A percentile compares a stretch with the other conserved stretches of the same genome.
phyloP scores from a whole-genome alignment of 2,797 vertebrate genomes.

The Galaxias olidus region DNA sequence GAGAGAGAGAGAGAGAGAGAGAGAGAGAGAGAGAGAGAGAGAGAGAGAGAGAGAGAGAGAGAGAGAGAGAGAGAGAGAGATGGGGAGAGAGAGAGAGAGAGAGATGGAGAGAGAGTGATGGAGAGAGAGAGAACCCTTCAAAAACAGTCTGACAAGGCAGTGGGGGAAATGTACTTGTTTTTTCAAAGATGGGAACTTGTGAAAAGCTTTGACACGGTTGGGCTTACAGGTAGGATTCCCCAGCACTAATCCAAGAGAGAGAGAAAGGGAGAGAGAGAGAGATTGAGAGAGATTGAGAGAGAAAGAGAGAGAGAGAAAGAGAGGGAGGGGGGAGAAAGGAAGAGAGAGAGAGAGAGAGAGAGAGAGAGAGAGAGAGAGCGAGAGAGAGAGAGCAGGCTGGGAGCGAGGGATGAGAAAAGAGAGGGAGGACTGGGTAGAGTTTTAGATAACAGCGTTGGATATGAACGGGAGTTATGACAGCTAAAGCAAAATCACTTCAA shows the following conservation, averaged over 20 bases:
- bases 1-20: no score
- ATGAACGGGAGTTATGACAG: no score
- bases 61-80: no score
- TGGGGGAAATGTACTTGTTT: constrained; percentile 16
- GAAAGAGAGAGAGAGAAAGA: background rate
- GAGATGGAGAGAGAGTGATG: no score
- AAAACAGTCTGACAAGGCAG: constrained; percentile 26
- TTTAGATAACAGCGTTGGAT: background rate
- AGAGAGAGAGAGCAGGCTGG: no score
- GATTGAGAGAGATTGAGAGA: background rate
- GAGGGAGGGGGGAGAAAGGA: background rate
- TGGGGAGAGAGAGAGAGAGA: no score
- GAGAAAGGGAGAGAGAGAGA: constrained; percentile 21
- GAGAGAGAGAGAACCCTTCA: constrained; percentile 3
- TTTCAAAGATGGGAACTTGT: constrained; percentile 46
- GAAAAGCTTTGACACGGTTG: constrained; percentile 68
- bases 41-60: no score
- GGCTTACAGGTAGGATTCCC: constrained; percentile 66
- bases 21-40: background rate
- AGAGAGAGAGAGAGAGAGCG: background rate
- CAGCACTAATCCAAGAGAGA: constrained; percentile 52
- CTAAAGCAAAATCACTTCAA: no score
- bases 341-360: background rate
- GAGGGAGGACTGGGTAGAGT: background rate
- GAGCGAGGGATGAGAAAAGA: background rate